A percentile compares a stretch with the other conserved stretches of the same genome.
Conservation (phyloP, 2,113 vertebrate species). For the Ardeotis arabs region DNA sequence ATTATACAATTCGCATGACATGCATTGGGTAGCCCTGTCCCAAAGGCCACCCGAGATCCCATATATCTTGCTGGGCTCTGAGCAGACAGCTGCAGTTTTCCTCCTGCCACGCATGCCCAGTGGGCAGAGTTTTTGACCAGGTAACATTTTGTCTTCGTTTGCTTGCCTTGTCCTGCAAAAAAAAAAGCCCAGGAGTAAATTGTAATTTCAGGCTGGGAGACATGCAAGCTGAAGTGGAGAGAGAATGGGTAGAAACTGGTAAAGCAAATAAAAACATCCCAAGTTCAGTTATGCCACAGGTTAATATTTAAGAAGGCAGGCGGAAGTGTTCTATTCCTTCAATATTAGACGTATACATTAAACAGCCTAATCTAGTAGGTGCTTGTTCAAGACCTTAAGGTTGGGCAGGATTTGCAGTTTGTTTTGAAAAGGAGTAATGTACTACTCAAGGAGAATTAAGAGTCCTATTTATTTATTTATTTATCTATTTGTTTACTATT, state of each 20-base stretch:
- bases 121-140: background rate
- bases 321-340: background rate
- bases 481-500: background rate
- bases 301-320: background rate
- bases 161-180: background rate
- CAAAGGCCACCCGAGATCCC: background rate
- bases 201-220: background rate
- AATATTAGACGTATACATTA: background rate
- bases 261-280: background rate
- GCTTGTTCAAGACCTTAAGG: background rate
- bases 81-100: background rate
- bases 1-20: accelerated
- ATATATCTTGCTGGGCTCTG: background rate
- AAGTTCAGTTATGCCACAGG: background rate
- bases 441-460: background rate
- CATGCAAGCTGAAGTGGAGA: background rate
- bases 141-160: background rate
- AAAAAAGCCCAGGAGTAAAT: background rate
- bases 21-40: background rate
- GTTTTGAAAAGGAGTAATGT: background rate
- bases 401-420: background rate
- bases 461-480: background rate
- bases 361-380: background rate
- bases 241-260: background rate
- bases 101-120: background rate